Evolutionary conservation across 2,113 vertebrate species (phyloP).

Genomic region (Labeo rohita): DNA sequence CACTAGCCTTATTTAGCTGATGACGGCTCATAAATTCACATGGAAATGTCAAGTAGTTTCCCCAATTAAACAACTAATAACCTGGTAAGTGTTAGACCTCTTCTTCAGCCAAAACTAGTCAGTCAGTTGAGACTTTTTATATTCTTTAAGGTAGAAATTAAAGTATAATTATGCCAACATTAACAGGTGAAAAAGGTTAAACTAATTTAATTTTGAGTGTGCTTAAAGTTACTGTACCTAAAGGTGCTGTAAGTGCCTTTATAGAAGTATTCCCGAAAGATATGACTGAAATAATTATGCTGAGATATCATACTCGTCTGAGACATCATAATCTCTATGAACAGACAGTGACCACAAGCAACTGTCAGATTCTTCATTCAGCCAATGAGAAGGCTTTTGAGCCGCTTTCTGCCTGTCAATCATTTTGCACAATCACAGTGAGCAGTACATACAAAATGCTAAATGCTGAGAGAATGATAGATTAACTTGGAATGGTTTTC

Average conservation of each 20-base stretch:
- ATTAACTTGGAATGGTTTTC: not conserved
- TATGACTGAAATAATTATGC: not conserved
- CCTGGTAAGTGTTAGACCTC: not conserved
- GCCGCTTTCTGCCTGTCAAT: not conserved
- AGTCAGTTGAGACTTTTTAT: not conserved
- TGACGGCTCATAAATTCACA: slow-evolving; percentile 8
- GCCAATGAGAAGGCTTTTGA: not conserved
- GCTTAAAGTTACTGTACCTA: not conserved
- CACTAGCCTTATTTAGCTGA: slow-evolving; percentile 17
- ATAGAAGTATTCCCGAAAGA: not conserved
- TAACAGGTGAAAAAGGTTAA: not conserved
- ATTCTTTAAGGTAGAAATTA: not conserved
- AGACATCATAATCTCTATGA: not conserved
- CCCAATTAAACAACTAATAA: slow-evolving; percentile 20
- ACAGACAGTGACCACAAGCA: not conserved
- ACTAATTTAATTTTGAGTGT: not conserved
- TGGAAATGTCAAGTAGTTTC: not conserved
- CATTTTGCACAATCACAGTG: not conserved
- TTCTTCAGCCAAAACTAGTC: not conserved
- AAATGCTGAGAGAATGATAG: not conserved
- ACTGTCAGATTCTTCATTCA: not conserved
- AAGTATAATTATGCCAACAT: not conserved
- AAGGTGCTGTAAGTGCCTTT: not conserved
- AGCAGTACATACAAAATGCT: not conserved
- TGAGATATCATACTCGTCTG: not conserved